These are phyloP conservation scores for Cotesia vestalis DNA, from an alignment of 1,140 invertebrate species.

Conservation along the genomic window DNA sequence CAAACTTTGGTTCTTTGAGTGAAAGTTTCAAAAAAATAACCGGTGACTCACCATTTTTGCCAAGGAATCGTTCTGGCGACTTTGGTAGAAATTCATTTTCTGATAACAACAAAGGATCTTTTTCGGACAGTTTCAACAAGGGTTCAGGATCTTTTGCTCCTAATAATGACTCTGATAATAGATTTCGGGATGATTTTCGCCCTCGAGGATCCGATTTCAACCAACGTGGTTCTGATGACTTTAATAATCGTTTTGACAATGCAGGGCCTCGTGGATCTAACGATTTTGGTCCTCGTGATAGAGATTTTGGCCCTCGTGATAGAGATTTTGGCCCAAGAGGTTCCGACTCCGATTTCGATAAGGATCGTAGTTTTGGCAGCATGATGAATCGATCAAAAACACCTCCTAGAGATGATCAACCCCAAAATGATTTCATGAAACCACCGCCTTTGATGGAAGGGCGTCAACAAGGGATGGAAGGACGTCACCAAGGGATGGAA, in stretches of 20 bases:
- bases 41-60: slow-evolving; percentile 53
- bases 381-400: slow-evolving; percentile 16
- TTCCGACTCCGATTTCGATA: slow-evolving; percentile 12
- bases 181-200: slow-evolving; percentile 40
- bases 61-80: slow-evolving; percentile 40
- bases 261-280: slow-evolving; percentile 25
- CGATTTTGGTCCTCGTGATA: slow-evolving; percentile 36
- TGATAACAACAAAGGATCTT: background rate
- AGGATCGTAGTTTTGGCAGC: background rate
- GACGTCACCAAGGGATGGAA: no score
- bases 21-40: slow-evolving; percentile 62
- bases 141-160: slow-evolving; percentile 35
- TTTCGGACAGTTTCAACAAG: background rate
- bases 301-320: slow-evolving; percentile 38
- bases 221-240: slow-evolving; percentile 36
- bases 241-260: slow-evolving; percentile 38
- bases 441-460: background rate
- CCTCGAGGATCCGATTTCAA: slow-evolving; percentile 43
- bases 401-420: background rate
- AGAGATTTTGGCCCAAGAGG: slow-evolving; percentile 39
- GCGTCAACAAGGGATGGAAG: no score
- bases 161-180: slow-evolving; percentile 20
- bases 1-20: slow-evolving; percentile 53
- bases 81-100: slow-evolving; percentile 25
- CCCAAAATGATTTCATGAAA: background rate